Percentiles rank a stretch among this genome's conserved stretches.
phyloP scores from a whole-genome alignment of 1,140 invertebrate genomes.

The Hycleus cichorii region DNA sequence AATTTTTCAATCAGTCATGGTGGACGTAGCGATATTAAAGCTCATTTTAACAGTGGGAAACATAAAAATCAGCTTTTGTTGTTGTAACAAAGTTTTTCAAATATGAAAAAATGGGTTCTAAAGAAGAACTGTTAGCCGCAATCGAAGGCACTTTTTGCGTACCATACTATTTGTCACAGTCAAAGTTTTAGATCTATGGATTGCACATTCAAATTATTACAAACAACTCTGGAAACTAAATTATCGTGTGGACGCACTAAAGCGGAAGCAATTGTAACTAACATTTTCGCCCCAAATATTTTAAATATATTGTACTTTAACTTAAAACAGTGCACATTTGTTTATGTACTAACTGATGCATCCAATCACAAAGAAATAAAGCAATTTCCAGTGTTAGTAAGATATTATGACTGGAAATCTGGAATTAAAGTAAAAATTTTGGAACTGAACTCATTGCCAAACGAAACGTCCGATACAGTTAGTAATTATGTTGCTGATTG shows the following conservation, averaged over 20 bases:
- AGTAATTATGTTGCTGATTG: slow-evolving; percentile 12
- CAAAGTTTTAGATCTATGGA: slow-evolving; percentile 27
- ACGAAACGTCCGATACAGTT: slow-evolving; percentile 18
- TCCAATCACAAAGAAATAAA: slow-evolving; percentile 11
- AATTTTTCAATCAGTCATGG: neutral
- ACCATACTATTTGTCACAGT: slow-evolving; percentile 20
- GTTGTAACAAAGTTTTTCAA: slow-evolving; percentile 3
- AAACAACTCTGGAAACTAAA: slow-evolving; percentile 8
- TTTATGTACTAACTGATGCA: neutral
- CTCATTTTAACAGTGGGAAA: neutral
- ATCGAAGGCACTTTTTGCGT: slow-evolving; percentile 20
- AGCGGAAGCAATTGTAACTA: slow-evolving; percentile 9
- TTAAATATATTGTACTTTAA: slow-evolving; percentile 5
- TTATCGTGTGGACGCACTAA: slow-evolving; percentile 12
- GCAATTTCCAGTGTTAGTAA: slow-evolving; percentile 10
- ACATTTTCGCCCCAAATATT: neutral
- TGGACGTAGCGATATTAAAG: neutral
- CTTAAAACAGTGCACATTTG: slow-evolving; percentile 1
- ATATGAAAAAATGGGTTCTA: slow-evolving; percentile 1
- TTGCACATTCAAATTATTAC: slow-evolving; percentile 22
- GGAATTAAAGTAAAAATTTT: slow-evolving; percentile 17
- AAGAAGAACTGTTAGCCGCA: slow-evolving; percentile 8
- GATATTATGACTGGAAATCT: slow-evolving; percentile 12
- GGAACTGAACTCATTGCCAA: slow-evolving; percentile 11
- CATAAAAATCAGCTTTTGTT: neutral